These are phyloP conservation scores for Lochmaea capreae DNA, from an alignment of 2,888 invertebrate species.

Conservation along the genomic window DNA sequence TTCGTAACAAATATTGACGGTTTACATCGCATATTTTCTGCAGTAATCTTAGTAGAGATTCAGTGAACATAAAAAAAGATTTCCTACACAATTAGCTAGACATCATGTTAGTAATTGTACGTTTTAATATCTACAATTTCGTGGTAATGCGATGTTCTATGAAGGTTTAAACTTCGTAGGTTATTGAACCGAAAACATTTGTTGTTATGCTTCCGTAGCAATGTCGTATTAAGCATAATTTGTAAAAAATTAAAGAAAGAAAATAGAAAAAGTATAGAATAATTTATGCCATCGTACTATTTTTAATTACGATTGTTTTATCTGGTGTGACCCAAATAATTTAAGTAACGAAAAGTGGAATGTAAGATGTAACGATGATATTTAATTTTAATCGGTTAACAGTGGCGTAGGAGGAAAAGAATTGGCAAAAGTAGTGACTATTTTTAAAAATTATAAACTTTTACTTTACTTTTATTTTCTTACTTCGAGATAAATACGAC, in stretches of 20 bases:
- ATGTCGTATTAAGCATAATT: slow-evolving; percentile 22
- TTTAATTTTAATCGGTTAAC: not conserved
- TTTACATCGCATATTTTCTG: not conserved
- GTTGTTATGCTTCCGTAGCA: slow-evolving; percentile 26
- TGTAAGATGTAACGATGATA: not conserved
- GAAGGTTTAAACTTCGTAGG: slow-evolving; percentile 13
- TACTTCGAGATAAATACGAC: no score
- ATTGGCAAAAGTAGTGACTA: not conserved
- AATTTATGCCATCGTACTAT: not conserved
- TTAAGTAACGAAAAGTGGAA: not conserved
- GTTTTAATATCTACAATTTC: slow-evolving; percentile 10
- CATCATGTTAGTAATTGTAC: slow-evolving; percentile 4
- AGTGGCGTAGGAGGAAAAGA: not conserved
- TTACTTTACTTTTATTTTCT: no score
- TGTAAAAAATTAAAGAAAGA: not conserved
- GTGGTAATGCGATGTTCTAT: slow-evolving; percentile 3
- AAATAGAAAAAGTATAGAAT: not conserved
- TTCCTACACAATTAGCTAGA: slow-evolving; percentile 2
- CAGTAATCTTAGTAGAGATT: not conserved
- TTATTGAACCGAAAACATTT: slow-evolving; percentile 23
- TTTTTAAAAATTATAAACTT: not conserved
- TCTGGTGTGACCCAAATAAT: slow-evolving; percentile 2
- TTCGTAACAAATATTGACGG: not conserved
- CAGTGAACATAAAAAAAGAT: not conserved
- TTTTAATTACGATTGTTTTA: not conserved